These are phyloP conservation scores for Brachypteracias leptosomus DNA, from an alignment of 2,113 vertebrate species.

Conservation along the genomic window DNA sequence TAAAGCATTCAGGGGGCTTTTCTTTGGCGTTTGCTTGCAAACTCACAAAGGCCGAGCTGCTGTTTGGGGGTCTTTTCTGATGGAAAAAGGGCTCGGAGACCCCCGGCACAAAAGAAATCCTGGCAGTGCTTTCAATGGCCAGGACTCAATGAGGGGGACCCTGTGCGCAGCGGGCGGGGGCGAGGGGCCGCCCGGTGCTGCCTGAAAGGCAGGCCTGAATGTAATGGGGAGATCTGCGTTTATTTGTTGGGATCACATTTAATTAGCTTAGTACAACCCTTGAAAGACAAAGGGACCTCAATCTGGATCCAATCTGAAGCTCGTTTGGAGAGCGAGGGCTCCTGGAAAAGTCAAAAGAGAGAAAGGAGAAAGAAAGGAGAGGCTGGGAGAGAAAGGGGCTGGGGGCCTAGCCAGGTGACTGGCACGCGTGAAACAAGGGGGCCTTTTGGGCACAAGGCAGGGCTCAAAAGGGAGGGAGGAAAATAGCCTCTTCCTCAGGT, in stretches of 20 bases:
- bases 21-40: conserved; percentile 73
- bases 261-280: conserved; percentile 83
- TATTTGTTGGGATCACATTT: conserved; percentile 86
- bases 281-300: conserved; percentile 81
- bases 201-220: conserved; percentile 75
- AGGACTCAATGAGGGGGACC: conserved; percentile 81
- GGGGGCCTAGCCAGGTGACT: conserved; percentile 82
- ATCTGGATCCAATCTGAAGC: conserved; percentile 80
- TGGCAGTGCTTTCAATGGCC: conserved; percentile 84
- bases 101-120: conserved; percentile 83
- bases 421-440: conserved; percentile 87
- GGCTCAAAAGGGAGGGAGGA: conserved; percentile 75
- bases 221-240: conserved; percentile 77
- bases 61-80: conserved; percentile 77
- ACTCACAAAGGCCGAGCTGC: conserved; percentile 81
- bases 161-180: conserved; percentile 47
- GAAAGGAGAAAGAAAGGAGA: conserved; percentile 73
- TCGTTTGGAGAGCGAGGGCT: conserved; percentile 75
- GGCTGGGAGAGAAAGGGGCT: conserved; percentile 56
- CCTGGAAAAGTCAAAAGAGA: conserved; percentile 82
- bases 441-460: conserved; percentile 75
- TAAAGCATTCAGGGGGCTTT: conserved; percentile 76
- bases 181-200: conserved; percentile 64
- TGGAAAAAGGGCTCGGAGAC: conserved; percentile 76
- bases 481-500: conserved; percentile 79